phyloP scores from a whole-genome alignment of 2,888 invertebrate genomes.

The Lamproptera curius region DNA sequence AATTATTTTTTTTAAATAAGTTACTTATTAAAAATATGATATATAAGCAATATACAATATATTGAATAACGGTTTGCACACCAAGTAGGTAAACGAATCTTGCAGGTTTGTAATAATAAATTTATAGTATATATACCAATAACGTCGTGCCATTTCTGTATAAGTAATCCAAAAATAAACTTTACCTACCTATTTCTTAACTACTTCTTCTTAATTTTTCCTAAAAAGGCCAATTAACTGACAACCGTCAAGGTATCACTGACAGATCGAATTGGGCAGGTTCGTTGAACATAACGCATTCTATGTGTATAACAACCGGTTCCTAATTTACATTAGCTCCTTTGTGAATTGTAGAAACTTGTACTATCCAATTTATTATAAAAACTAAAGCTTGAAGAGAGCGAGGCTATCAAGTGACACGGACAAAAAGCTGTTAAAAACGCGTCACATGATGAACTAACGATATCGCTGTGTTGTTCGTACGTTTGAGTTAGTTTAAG shows the following conservation, averaged over 20 bases:
- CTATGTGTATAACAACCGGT: not conserved
- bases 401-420: constrained; percentile 31
- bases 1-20: no score
- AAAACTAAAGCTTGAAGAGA: constrained; percentile 20
- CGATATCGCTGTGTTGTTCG: constrained; percentile 28
- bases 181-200: no score
- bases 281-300: not conserved
- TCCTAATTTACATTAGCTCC: not conserved
- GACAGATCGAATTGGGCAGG: not conserved
- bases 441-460: constrained; percentile 25
- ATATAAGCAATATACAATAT: no score
- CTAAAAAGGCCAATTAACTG: not conserved
- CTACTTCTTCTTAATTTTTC: no score
- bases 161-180: no score
- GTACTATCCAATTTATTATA: constrained; percentile 9
- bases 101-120: no score
- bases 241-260: not conserved
- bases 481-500: constrained; percentile 39
- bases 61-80: no score
- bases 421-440: constrained; percentile 23
- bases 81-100: no score
- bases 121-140: no score
- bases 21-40: no score
- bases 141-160: no score
- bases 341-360: constrained; percentile 1